A percentile compares a stretch with the other conserved stretches of the same genome.
phyloP scores from a whole-genome alignment of 2,797 vertebrate genomes.

The Eutrigla gurnardus region DNA sequence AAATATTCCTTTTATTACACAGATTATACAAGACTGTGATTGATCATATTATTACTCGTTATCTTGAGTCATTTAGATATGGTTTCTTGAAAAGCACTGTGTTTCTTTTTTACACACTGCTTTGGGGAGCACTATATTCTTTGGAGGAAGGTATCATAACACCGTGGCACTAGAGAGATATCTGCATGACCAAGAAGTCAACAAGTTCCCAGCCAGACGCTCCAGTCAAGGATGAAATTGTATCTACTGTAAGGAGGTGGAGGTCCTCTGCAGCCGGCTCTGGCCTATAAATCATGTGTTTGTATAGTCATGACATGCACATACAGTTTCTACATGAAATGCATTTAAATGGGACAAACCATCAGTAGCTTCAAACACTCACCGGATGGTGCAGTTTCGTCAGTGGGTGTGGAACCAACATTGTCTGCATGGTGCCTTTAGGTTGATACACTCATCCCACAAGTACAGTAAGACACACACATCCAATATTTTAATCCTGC shows the following conservation, averaged over 20 bases:
- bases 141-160: too few species aligned
- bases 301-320: conserved; percentile 11
- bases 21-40: not conserved
- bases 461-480: conserved; percentile 22
- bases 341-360: not conserved
- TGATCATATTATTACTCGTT: not conserved
- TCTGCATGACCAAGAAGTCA: not conserved
- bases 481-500: conserved; percentile 37
- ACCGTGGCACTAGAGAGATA: not conserved
- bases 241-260: not conserved
- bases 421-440: conserved; percentile 29
- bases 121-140: not conserved
- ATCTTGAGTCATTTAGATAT: not conserved
- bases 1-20: not conserved
- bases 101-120: not conserved
- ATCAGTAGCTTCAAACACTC: too few species aligned
- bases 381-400: conserved; percentile 5
- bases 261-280: not conserved
- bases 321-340: conserved; percentile 17
- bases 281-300: conserved; percentile 5
- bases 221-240: not conserved
- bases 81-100: conserved; percentile 3
- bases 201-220: not conserved
- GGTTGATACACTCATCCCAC: conserved; percentile 14
- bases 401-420: conserved; percentile 20